Evolutionary conservation across 1,140 invertebrate genomes (phyloP).

Genomic region (Microplitis mediator): DNA sequence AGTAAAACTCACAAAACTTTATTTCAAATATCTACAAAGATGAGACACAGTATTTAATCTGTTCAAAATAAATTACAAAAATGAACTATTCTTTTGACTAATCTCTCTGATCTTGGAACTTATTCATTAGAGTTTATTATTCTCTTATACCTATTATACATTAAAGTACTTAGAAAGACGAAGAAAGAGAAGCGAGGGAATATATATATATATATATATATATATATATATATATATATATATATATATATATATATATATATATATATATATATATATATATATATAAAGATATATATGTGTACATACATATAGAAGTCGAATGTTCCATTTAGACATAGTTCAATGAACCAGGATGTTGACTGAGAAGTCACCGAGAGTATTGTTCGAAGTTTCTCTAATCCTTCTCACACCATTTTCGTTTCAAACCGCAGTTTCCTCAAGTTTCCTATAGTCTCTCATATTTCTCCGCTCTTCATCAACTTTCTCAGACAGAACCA

Average conservation of each 20-base stretch:
- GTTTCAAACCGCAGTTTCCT: not conserved
- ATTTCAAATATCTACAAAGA: no score
- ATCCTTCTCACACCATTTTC: not conserved
- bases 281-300: not conserved
- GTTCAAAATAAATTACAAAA: no score
- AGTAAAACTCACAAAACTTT: no score
- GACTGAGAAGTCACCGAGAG: not conserved
- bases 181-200: no score
- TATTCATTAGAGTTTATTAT: no score
- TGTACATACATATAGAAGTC: not conserved
- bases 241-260: not conserved
- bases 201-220: no score
- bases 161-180: no score
- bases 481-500: not conserved
- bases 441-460: constrained; percentile 8
- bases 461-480: not conserved
- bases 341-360: not conserved
- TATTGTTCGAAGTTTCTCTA: constrained; percentile 12
- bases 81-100: no score
- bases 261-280: not conserved
- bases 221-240: no score
- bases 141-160: no score
- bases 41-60: no score
- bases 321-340: not conserved
- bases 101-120: no score